A percentile compares a stretch with the other conserved stretches of the same genome.
Evolutionary conservation across 2,113 vertebrate species (phyloP).

Genomic region (Embiotoca jacksoni): DNA sequence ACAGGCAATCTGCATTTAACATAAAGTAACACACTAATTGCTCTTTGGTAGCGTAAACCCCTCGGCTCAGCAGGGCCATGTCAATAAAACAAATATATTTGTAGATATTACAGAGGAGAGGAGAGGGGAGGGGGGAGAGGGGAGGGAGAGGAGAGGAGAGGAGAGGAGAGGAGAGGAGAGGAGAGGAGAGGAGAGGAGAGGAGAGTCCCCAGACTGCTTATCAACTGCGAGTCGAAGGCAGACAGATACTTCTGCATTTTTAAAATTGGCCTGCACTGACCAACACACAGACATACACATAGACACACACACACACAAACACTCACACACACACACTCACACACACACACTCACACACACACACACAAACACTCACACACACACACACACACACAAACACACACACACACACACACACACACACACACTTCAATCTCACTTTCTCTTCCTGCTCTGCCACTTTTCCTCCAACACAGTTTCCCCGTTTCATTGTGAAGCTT

Average conservation of each 20-base stretch:
- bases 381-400: constrained; percentile 27
- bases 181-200: neutral
- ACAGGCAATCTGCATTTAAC: neutral
- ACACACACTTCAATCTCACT: constrained; percentile 64
- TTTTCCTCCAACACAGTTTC: constrained; percentile 28
- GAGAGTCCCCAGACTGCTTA: constrained; percentile 29
- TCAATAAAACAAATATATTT: constrained; percentile 3
- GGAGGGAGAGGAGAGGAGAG: too few relatives aligned
- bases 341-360: constrained; percentile 36
- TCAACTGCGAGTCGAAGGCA: constrained; percentile 38
- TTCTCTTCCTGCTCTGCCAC: constrained; percentile 63
- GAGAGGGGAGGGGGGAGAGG: neutral
- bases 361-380: constrained; percentile 31
- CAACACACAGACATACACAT: constrained; percentile 28
- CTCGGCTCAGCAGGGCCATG: neutral
- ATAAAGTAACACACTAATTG: neutral
- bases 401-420: constrained; percentile 32
- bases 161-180: too few relatives aligned
- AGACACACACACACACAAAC: constrained; percentile 32
- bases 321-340: constrained; percentile 26
- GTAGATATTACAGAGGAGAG: neutral
- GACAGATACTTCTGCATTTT: constrained; percentile 49
- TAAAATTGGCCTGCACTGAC: constrained; percentile 52
- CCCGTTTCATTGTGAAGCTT: constrained; percentile 69
- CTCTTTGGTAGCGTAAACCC: neutral